Evolutionary conservation across 2,113 vertebrate genomes (phyloP).

Genomic region (Terrapene triunguis): DNA sequence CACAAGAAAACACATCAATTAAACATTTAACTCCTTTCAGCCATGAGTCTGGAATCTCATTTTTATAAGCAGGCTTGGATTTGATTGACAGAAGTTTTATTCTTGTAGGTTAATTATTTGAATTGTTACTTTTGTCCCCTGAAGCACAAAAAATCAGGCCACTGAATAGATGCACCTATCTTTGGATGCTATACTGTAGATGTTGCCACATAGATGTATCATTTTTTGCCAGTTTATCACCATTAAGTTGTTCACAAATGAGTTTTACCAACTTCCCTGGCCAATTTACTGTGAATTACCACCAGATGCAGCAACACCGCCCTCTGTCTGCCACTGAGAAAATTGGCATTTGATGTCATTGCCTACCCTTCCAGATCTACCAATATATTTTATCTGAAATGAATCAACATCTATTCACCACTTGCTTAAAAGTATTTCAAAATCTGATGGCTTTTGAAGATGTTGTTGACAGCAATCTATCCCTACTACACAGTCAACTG

Average conservation of each 20-base stretch:
- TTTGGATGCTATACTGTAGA: neutral
- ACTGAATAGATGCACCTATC: neutral
- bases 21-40: neutral
- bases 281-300: fast-evolving
- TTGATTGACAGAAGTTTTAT: neutral
- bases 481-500: neutral
- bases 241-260: neutral
- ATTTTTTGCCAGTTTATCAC: neutral
- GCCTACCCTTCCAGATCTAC: neutral
- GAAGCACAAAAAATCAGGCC: neutral
- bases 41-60: neutral
- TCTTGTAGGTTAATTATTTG: too few species aligned
- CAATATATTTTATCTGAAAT: neutral
- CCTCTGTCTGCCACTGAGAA: neutral
- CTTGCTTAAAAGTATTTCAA: neutral
- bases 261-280: neutral
- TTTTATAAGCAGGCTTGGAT: neutral
- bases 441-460: neutral
- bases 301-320: conserved; percentile 43
- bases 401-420: neutral
- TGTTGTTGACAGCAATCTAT: neutral
- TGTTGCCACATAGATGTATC: neutral
- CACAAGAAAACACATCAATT: neutral
- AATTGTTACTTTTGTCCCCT: neutral
- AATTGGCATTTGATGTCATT: neutral